Base-by-base conservation (phyloP, 2,888 invertebrate genomes). In the Drosophila mayaguana region DNA sequence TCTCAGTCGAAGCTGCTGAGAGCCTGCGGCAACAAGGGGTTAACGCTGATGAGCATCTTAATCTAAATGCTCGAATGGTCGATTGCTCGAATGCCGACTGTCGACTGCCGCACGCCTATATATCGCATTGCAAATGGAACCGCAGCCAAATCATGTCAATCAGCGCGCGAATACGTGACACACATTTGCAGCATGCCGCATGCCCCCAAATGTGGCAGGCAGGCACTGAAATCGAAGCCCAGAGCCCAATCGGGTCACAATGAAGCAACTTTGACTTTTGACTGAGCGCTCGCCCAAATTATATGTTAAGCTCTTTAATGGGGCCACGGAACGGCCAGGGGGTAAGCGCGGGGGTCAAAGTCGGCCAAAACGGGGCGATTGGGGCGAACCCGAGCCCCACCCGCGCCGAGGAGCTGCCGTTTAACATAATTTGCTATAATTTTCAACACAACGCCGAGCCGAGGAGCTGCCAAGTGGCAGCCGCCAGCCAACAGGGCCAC, bases 391-490 rank as follows among this genome's bases (percentile, higher is more conserved):
- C 55, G 55, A 59, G 48, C 73, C 64, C 72, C 80, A 72, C 80
- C 83, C 69, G 69, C 72, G 87, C 69, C 81, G 64, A 61, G 76
- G 70, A 71, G 89, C 89, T 91, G 88, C 91, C 92, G 91, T 92
- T 92, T 92, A 92, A 90, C 85, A 89, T 92, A 92, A 92, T 92
- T 92, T 91, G 88, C 87, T 87, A 89, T 92, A 92, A 92, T 92
- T 92, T 92, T 83, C 86, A 86, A 86, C 86, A 83, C 81, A 90
- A 85, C 74, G 85, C 80, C 75, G 51, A 65, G 64, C 63, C 66
- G 66, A 63, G 55, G 68, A 79, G 72, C 75, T 79, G 76, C 76
- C 80, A 80, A 80, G 83, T 80, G 76, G 80, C 78, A 69, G 70
- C 59, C 59, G 57, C 59, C 57, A 46, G 46, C 18, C 46, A 22